Evolutionary conservation across 2,888 invertebrate genomes (phyloP).

Genomic region (Sminthurinus aureus): DNA sequence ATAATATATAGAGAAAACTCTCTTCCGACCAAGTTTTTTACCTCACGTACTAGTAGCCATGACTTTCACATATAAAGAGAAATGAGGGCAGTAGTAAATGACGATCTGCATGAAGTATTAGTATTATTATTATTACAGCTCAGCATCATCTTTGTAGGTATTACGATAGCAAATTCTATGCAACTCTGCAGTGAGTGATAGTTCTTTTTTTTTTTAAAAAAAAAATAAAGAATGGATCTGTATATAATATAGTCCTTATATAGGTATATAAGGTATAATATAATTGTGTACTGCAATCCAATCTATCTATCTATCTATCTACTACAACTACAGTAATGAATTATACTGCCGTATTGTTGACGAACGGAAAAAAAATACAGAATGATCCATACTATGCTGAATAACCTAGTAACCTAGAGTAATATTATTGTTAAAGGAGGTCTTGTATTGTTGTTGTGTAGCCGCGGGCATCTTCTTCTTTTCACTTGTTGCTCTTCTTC

Average conservation of each 20-base stretch:
- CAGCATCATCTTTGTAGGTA: slow-evolving; percentile 39
- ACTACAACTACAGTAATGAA: not conserved
- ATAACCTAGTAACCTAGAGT: slow-evolving; percentile 60
- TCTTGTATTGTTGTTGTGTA: slow-evolving; percentile 48
- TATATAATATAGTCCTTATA: not conserved
- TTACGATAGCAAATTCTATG: slow-evolving; percentile 28
- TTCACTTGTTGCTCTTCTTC: slow-evolving; percentile 48
- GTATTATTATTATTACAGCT: slow-evolving; percentile 36
- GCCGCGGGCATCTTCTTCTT: slow-evolving; percentile 39
- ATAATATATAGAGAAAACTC: not conserved
- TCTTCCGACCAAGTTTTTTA: slow-evolving; percentile 20
- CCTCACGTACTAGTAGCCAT: slow-evolving; percentile 33
- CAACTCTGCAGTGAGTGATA: not conserved
- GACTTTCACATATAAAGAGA: slow-evolving; percentile 44
- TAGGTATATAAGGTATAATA: not conserved
- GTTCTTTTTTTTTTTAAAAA: not conserved
- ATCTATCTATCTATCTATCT: not conserved
- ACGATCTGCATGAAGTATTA: slow-evolving; percentile 47
- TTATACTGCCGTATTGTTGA: slow-evolving; percentile 1
- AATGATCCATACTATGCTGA: slow-evolving; percentile 45
- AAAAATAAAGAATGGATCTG: not conserved
- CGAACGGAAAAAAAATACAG: not conserved
- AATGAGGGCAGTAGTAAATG: slow-evolving; percentile 48
- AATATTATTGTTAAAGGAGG: slow-evolving; percentile 53
- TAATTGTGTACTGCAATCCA: not conserved